Evolutionary conservation across 2,113 vertebrate genomes (phyloP), one percentile per base, ranked within the genome.

Genomic region (Macquaria australasica): DNA sequence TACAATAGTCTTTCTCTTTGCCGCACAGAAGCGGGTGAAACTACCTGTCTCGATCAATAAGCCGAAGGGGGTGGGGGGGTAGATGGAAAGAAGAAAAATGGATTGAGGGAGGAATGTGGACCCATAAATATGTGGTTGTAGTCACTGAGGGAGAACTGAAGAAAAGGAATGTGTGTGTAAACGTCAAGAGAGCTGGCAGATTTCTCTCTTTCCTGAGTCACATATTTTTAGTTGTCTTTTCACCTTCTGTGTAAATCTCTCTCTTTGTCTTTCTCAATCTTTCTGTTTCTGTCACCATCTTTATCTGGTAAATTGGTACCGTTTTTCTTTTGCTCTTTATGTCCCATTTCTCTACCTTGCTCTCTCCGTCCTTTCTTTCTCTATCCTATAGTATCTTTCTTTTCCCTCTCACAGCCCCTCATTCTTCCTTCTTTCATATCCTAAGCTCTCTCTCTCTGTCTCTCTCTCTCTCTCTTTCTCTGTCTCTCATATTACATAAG

Each of bases 61-160:
- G 77, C 68, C 31, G 66, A 66, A 41, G 53, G 74, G 8, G 43
- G 37, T 4, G 8, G 64, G 31, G 28, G 23, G 34, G 28, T 70
- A 23, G 41, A 83, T 79, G 37, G 66, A 75, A 75, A 71, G 73
- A 31, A 59, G 69, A 63, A 77, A 81, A 83, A 83, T 60, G 56
- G 31, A 63, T 66, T 45, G 74, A 77, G 69, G 41, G 62, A 80
- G 31, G 68, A 85, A 64, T 82, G 78, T 82, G 51, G 68, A 79
- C 64, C 77, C 82, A 88, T 88, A 91, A 92, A 92, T 86, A 82
- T 78, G 79, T 84, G 79, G 56, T 37, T 77, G 76, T 77, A 62
- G 78, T 76, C 74, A 82, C 53, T 77, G 77, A 84, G 64, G 81
- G 43, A 73, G 84, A 77, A 75, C 45, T 60, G 34, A 45, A 84